phyloP scores from a whole-genome alignment of 2,797 vertebrate genomes.

The Saxicola maurus region DNA sequence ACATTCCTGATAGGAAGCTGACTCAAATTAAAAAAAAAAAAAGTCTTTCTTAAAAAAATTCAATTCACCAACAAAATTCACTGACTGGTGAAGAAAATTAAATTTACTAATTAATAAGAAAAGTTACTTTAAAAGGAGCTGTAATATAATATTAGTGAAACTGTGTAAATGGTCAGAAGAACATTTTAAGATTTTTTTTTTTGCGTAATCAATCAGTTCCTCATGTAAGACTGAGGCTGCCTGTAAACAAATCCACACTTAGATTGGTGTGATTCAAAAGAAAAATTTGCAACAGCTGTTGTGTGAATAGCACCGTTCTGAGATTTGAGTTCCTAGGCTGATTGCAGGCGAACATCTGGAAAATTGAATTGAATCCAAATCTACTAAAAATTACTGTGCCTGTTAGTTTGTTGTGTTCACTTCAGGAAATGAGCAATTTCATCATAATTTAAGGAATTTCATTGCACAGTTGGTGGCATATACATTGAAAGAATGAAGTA shows the following conservation, averaged over 20 bases:
- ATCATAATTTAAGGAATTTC: constrained; percentile 56
- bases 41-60: neutral
- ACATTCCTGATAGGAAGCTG: neutral
- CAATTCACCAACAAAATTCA: neutral
- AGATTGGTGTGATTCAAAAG: constrained; percentile 52
- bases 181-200: neutral
- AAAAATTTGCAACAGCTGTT: constrained; percentile 61
- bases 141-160: neutral
- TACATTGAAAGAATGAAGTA: constrained; percentile 14
- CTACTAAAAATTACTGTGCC: constrained; percentile 55
- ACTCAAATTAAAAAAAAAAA: neutral
- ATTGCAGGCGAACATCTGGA: constrained; percentile 61
- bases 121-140: neutral
- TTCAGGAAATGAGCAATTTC: constrained; percentile 62
- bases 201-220: neutral
- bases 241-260: constrained; percentile 51
- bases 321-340: constrained; percentile 56
- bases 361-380: constrained; percentile 64
- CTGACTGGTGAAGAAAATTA: neutral
- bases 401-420: constrained; percentile 63
- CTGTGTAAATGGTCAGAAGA: neutral
- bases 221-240: constrained; percentile 14
- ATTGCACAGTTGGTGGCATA: constrained; percentile 30
- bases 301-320: constrained; percentile 54
- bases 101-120: neutral